Evolutionary conservation across 2,797 vertebrate species (phyloP).

Genomic region (Gymnodraco acuticeps): DNA sequence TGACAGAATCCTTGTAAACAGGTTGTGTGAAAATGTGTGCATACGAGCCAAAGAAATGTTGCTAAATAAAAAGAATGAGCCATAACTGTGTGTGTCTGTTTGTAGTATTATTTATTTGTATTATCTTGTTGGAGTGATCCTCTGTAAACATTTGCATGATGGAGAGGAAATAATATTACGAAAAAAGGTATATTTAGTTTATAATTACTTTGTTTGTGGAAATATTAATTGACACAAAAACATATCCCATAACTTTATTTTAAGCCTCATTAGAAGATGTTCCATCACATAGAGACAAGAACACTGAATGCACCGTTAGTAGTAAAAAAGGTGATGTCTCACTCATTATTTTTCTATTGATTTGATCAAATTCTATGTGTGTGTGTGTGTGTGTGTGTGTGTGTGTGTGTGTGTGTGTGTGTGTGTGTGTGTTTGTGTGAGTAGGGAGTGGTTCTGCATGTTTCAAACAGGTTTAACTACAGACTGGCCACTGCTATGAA

Average conservation of each 20-base stretch:
- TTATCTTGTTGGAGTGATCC: neutral
- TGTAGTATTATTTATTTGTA: too few species aligned
- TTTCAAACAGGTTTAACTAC: conserved; percentile 64
- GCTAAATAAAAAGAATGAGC: neutral
- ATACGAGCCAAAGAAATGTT: conserved; percentile 1
- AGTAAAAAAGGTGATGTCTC: too few species aligned
- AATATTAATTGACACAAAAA: neutral
- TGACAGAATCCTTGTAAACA: conserved; percentile 50
- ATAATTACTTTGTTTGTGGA: neutral
- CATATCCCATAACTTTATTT: conserved; percentile 19
- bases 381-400: neutral
- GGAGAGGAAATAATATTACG: neutral
- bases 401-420: neutral
- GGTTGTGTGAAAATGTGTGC: conserved; percentile 41
- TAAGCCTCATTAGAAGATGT: conserved; percentile 20
- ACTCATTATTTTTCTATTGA: too few species aligned
- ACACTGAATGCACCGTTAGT: too few species aligned
- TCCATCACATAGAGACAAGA: too few species aligned
- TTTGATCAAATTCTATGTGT: neutral
- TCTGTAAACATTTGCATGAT: neutral
- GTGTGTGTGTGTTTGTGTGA: conserved; percentile 2
- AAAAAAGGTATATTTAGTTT: neutral
- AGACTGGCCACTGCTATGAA: conserved; percentile 7
- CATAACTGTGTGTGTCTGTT: too few species aligned
- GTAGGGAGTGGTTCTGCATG: neutral